Evolutionary conservation across 2,888 invertebrate genomes (phyloP).

Genomic region (Colostygia pectinataria): DNA sequence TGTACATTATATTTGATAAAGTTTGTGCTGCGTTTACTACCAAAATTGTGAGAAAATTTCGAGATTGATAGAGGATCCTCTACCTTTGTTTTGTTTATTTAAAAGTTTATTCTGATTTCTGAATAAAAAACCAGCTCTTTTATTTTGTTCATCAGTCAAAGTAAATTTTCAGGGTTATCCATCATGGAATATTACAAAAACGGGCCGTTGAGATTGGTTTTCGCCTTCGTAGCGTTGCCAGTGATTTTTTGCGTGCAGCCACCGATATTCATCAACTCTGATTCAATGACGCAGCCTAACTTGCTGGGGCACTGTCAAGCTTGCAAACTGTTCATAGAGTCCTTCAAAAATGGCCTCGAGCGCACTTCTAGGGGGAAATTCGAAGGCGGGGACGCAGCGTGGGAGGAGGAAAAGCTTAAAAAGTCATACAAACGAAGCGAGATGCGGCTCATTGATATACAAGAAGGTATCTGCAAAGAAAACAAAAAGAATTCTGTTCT

Average conservation of each 20-base stretch:
- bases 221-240: constrained; percentile 41
- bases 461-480: constrained; percentile 93
- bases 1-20: background rate
- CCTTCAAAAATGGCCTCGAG: constrained; percentile 91
- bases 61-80: constrained; percentile 35
- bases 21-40: background rate
- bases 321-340: constrained; percentile 88
- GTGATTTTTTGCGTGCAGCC: constrained; percentile 49
- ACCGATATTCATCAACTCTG: constrained; percentile 51
- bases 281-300: constrained; percentile 60
- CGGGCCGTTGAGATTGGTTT: constrained; percentile 30
- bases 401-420: constrained; percentile 94
- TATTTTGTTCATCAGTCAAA: constrained; percentile 20
- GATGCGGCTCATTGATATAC: constrained; percentile 94
- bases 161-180: constrained; percentile 47
- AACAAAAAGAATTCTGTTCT: constrained; percentile 87
- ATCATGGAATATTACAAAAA: constrained; percentile 45
- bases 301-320: constrained; percentile 90
- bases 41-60: constrained; percentile 31
- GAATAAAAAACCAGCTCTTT: constrained; percentile 36
- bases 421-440: constrained; percentile 93
- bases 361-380: constrained; percentile 93
- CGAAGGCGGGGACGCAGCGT: constrained; percentile 96
- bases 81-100: constrained; percentile 3
- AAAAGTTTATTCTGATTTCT: constrained; percentile 28